Base-by-base conservation (phyloP, 2,113 vertebrate genomes). In the Otocyon megalotis region DNA sequence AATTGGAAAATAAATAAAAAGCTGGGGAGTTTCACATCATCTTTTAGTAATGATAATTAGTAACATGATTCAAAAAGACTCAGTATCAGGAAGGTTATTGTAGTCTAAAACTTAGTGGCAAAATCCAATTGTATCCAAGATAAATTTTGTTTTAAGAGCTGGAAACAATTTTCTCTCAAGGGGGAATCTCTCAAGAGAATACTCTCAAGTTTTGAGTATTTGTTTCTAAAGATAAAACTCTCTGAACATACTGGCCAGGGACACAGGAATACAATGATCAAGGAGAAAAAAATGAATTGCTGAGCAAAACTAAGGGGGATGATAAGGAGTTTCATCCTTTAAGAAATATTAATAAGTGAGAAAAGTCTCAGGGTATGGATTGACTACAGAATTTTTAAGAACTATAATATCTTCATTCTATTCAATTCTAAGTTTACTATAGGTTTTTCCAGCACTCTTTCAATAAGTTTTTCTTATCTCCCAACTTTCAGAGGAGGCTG, bases 41-140 rank as follows among this genome's bases (percentile, higher is more conserved):
- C 43, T 92, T 19, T 87, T 58, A 95, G 6, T 60, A 69, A 87
- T 56, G 43, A 72, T 32, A 63, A 76, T 83, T 87, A 90, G 17
- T 72, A 92, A 89, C 54, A 28, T 92, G 48, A 88, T 81, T 96
- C 65, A 93, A 84, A 95, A 95, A 79, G 65, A 79, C 53, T 88
- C 48, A n/a, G 22, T 56, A 83, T 71, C 32, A 81, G 62, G 43
- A 95, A 80, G 1, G 20, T 69, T 67, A 91, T 8, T 56, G 2
- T 30, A 80, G 62, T 67, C 24, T 90, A 76, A 69, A 84, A 79
- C 20, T 76, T 58, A 50, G 14, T 65, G 43, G 28, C 11, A 79
- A 97, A 71, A 81, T 65, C 9, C 63, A 94, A 28, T 32, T 32
- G 56, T 32, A 86, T 14, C 86, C 12, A 28, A 94, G 43, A 88